Percentiles rank a stretch among this genome's conserved stretches.
Conservation (phyloP, 2,888 invertebrate species). For the Andrena haemorrhoa region DNA sequence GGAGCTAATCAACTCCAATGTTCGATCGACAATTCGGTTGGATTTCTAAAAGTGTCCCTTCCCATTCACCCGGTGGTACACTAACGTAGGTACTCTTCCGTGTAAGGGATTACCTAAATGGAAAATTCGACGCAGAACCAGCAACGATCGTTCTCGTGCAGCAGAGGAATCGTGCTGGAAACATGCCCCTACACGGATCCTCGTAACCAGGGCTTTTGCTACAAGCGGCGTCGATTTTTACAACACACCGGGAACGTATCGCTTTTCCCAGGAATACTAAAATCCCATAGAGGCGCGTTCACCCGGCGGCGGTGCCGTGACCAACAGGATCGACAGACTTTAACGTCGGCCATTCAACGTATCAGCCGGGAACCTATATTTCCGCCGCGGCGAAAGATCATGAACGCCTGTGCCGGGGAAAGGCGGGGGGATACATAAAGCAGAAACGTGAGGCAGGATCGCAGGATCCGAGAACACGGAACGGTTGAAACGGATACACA, state of each 20-base stretch:
- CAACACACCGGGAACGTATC: not conserved
- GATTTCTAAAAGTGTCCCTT: no score
- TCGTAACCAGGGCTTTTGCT: not conserved
- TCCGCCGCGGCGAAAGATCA: conserved; percentile 22
- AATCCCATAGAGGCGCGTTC: conserved; percentile 21
- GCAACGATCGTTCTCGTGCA: not conserved
- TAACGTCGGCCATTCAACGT: conserved; percentile 18
- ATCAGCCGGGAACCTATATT: conserved; percentile 32
- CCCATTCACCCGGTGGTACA: no score
- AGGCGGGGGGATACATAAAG: conserved; percentile 38
- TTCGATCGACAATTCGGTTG: no score
- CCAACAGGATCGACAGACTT: conserved; percentile 49
- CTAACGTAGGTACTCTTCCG: no score
- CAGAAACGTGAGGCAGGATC: conserved; percentile 50
- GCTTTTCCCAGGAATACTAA: conserved; percentile 32
- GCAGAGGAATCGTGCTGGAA: conserved; percentile 6
- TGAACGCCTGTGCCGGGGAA: conserved; percentile 38
- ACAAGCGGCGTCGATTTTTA: conserved; percentile 19
- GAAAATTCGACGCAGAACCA: not conserved
- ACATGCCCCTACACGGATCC: not conserved
- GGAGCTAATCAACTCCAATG: no score
- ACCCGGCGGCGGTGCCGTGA: conserved; percentile 26
- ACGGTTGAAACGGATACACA: conserved; percentile 67
- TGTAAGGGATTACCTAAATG: no score
- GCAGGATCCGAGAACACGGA: conserved; percentile 51